Evolutionary conservation across 2,888 invertebrate species (phyloP).

Genomic region (Papilio protenor): DNA sequence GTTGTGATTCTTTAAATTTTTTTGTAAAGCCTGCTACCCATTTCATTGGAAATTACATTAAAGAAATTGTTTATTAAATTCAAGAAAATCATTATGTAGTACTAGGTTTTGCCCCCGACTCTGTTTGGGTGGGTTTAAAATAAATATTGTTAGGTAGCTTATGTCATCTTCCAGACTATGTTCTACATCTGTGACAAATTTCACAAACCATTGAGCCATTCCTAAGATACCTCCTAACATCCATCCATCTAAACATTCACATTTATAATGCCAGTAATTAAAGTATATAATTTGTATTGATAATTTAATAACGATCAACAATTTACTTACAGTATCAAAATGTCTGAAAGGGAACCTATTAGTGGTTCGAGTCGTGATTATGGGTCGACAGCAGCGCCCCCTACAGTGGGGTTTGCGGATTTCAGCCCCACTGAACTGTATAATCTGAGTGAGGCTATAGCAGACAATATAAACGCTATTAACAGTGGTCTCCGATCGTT

Average conservation of each 20-base stretch:
- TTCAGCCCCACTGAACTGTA: constrained; percentile 91
- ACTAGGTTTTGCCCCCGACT: too few species aligned
- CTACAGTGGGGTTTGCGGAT: constrained; percentile 88
- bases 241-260: too few species aligned
- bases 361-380: constrained; percentile 74
- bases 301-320: neutral
- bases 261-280: too few species aligned
- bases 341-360: constrained; percentile 76
- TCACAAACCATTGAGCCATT: too few species aligned
- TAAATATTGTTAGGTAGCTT: too few species aligned
- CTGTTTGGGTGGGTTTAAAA: too few species aligned
- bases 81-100: too few species aligned
- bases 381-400: constrained; percentile 81
- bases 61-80: too few species aligned
- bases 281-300: neutral
- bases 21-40: too few species aligned
- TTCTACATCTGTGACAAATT: too few species aligned
- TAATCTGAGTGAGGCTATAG: constrained; percentile 91
- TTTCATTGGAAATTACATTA: too few species aligned
- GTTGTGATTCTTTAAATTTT: neutral
- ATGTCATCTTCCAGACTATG: neutral
- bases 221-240: too few species aligned
- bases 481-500: constrained; percentile 89
- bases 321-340: constrained; percentile 50
- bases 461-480: constrained; percentile 91